Evolutionary conservation across 2,113 vertebrate species (phyloP).

Genomic region (Solea solea): DNA sequence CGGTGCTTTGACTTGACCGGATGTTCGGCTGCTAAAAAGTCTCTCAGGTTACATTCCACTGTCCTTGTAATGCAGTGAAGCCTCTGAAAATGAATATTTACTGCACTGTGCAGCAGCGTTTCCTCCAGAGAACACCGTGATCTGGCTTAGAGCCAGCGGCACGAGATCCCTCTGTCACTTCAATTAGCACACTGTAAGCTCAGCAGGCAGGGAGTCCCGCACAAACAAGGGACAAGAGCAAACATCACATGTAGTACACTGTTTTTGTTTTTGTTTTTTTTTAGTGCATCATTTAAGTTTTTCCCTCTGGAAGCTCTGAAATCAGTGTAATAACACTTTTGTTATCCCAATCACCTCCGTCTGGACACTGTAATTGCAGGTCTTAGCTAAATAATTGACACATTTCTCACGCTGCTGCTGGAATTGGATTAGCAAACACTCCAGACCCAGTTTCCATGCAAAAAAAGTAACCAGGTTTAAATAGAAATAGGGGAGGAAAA

Average conservation of each 20-base stretch:
- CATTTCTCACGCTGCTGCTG: slow-evolving; percentile 32
- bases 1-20: slow-evolving; percentile 39
- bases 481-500: slow-evolving; percentile 21
- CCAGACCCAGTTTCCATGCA: background rate
- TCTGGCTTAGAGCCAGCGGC: slow-evolving; percentile 56
- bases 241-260: slow-evolving; percentile 23
- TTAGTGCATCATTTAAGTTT: background rate
- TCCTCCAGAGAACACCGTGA: slow-evolving; percentile 34
- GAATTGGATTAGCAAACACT: slow-evolving; percentile 19
- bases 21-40: slow-evolving; percentile 34
- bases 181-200: slow-evolving; percentile 57
- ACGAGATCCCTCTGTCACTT: slow-evolving; percentile 63
- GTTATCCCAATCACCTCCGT: slow-evolving; percentile 3
- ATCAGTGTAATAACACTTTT: background rate
- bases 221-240: slow-evolving; percentile 47
- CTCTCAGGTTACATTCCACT: slow-evolving; percentile 22
- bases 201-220: slow-evolving; percentile 50
- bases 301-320: background rate
- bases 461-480: slow-evolving; percentile 32
- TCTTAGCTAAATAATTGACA: slow-evolving; percentile 9
- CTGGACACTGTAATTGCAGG: background rate
- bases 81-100: slow-evolving; percentile 44
- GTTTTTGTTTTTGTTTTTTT: background rate
- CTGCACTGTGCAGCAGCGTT: slow-evolving; percentile 20
- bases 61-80: slow-evolving; percentile 10